These are phyloP conservation scores for Pholis gunnellus DNA, from an alignment of 2,113 vertebrate genomes.

Conservation along the genomic window DNA sequence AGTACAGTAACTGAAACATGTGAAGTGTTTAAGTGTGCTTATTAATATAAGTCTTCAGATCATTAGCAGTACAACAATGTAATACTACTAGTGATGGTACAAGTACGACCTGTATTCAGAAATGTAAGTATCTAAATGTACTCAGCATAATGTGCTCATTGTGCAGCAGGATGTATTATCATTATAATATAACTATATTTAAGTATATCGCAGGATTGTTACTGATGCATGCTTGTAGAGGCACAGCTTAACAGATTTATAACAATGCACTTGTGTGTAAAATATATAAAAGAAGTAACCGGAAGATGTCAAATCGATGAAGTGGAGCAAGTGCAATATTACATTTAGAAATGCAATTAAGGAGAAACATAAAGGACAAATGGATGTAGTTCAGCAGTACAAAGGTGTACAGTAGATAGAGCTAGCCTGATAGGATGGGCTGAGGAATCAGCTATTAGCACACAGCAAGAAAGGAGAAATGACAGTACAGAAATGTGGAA, in stretches of 20 bases:
- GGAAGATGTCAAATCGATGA: background rate
- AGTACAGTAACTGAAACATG: conserved; percentile 19
- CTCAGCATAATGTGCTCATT: background rate
- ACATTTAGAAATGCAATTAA: background rate
- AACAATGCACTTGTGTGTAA: background rate
- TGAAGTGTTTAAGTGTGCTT: too few relatives aligned
- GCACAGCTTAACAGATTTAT: background rate
- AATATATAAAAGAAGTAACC: background rate
- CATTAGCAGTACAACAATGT: background rate
- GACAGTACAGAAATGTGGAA: background rate
- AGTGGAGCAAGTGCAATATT: background rate
- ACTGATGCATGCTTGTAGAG: background rate
- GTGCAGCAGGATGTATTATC: background rate
- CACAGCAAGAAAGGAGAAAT: background rate
- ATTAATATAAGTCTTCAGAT: background rate
- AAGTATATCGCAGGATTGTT: background rate
- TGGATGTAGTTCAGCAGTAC: background rate
- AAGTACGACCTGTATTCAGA: too few relatives aligned
- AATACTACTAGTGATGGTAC: background rate
- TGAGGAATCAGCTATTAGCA: background rate
- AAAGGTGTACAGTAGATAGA: background rate
- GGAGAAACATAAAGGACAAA: background rate
- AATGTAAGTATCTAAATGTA: too few relatives aligned
- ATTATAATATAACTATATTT: background rate
- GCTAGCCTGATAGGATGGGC: background rate